Base-by-base conservation (phyloP, 37 sponge, comb jelly and placozoan species). In the Axinella damicornis region DNA sequence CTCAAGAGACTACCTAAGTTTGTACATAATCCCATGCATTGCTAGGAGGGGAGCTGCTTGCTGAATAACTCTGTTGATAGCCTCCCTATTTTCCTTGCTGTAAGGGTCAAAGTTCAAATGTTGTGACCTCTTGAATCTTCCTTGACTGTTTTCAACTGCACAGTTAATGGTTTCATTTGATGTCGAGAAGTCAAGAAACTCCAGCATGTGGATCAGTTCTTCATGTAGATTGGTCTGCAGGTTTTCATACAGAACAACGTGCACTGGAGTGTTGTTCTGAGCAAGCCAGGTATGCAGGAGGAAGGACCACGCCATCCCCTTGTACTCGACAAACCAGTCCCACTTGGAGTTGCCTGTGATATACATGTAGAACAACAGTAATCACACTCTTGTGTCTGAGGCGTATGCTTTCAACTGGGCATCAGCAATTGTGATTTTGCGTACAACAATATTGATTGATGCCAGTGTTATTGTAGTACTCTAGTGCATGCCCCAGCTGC, bases 51-150 rank as follows among this genome's bases (percentile, higher is more conserved):
- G 74, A 37, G 52, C 31, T 61, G 80, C 79, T 64, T 78, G 85
- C 13, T 60, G 27, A 9, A 89, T 62, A 0, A 62, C 38, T 65
- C 85, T 77, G 52, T 73, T 79, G 18, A 89, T 67, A 21, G 79
- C 53, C 41, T 64, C 74, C n/a, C 69, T 40, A 60, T 89, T 89
- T 41, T 84, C 88, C 21, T 32, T 19, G 11, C 74, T 71, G 71
- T 64, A 92, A 12, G 93, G 93, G 46, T 92, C 67, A 59, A 88
- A 80, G 64, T 87, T 80, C 36, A 92, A 68, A 54, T 92, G 93
- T 11, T 57, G 37, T 17, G 35, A 15, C 80, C 93, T 79, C 71
- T 84, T 87, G 61, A 88, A 88, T 16, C 59, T 28, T 21, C 92
- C 92, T 22, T 55, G 38, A 18, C 72, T 62, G 65, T 79, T 76